A percentile compares a stretch with the other conserved stretches of the same genome.
Conservation (phyloP, 2,888 invertebrate species). For the Parasteatoda lunata region DNA sequence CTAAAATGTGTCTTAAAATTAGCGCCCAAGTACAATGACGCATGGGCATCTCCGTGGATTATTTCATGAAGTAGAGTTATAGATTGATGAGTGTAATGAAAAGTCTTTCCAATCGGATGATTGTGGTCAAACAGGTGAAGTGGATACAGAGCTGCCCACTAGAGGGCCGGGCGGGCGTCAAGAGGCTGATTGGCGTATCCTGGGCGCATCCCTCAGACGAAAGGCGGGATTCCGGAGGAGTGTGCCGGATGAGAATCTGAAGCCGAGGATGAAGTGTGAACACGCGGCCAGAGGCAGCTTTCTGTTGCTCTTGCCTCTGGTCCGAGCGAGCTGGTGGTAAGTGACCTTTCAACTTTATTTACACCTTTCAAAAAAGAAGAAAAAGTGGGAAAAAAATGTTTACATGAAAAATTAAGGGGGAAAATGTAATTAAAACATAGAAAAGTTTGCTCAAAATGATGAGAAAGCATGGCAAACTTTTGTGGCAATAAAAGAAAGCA, state of each 20-base stretch:
- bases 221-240: slow-evolving; percentile 52
- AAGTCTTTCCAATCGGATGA: slow-evolving; percentile 10
- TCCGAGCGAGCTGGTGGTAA: slow-evolving; percentile 66
- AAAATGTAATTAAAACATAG: too few relatives aligned
- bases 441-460: too few relatives aligned
- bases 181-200: slow-evolving; percentile 23
- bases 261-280: slow-evolving; percentile 51
- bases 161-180: slow-evolving; percentile 42
- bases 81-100: background rate
- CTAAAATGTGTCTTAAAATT: too few relatives aligned
- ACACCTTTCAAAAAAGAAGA: background rate
- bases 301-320: slow-evolving; percentile 65
- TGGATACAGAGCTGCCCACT: slow-evolving; percentile 17
- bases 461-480: too few relatives aligned
- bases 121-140: slow-evolving; percentile 31
- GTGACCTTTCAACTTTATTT: slow-evolving; percentile 5
- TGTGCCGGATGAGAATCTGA: slow-evolving; percentile 53
- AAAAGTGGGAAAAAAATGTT: too few relatives aligned
- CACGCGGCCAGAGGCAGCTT: slow-evolving; percentile 64
- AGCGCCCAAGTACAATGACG: too few relatives aligned
- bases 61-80: too few relatives aligned
- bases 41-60: too few relatives aligned
- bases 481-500: too few relatives aligned
- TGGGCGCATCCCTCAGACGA: slow-evolving; percentile 38
- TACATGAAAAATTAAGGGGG: too few relatives aligned